These are phyloP conservation scores for Danio rerio DNA, from an alignment of 2,113 vertebrate genomes.

Conservation along the genomic window DNA sequence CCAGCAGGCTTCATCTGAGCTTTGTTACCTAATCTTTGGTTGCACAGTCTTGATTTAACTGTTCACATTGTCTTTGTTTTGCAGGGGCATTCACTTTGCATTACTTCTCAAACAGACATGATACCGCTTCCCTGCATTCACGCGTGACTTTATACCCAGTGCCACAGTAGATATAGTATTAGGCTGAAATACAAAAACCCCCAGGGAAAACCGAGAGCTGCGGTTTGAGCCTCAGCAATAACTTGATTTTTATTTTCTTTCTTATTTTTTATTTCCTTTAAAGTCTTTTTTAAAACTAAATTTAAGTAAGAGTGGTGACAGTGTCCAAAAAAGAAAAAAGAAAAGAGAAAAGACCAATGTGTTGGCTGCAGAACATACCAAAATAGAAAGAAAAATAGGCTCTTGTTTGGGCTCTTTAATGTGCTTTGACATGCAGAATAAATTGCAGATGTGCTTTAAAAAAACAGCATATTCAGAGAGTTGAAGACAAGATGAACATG, in stretches of 20 bases:
- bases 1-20: background rate
- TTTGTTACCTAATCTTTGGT: conserved; percentile 4
- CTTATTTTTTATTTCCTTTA: no score
- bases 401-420: background rate
- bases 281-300: background rate
- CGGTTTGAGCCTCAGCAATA: conserved; percentile 22
- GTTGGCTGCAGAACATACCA: background rate
- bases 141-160: conserved; percentile 42
- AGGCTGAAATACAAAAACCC: conserved; percentile 38
- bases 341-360: background rate
- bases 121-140: conserved; percentile 40
- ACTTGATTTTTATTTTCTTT: conserved; percentile 19
- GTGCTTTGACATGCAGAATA: background rate
- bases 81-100: conserved; percentile 42
- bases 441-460: conserved; percentile 8
- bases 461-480: background rate
- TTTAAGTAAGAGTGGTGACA: background rate
- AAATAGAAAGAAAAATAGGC: background rate
- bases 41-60: conserved; percentile 3
- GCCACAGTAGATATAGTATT: conserved; percentile 27
- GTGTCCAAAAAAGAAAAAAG: background rate
- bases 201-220: conserved; percentile 25
- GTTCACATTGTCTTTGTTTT: conserved; percentile 39
- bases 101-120: conserved; percentile 45
- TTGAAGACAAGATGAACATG: background rate